These are phyloP conservation scores for Fratercula arctica DNA, from an alignment of 2,797 vertebrate species.

Conservation along the genomic window DNA sequence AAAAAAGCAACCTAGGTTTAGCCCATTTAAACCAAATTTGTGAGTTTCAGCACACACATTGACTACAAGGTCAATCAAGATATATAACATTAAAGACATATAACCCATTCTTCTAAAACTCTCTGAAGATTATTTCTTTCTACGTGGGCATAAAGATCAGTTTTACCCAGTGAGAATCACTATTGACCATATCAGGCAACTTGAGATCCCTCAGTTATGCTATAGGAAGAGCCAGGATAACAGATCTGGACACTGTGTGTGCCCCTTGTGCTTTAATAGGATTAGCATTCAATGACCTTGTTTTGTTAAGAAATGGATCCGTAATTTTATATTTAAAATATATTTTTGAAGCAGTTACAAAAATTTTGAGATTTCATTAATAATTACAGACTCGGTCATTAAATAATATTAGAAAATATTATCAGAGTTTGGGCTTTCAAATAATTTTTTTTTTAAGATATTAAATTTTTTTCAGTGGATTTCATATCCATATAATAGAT, in stretches of 20 bases:
- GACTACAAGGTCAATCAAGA: neutral
- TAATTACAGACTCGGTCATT: neutral
- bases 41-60: neutral
- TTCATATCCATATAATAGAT: neutral
- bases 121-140: neutral
- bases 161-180: neutral
- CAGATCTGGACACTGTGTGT: neutral
- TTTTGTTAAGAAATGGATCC: neutral
- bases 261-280: neutral
- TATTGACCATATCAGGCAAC: neutral
- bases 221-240: neutral
- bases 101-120: neutral
- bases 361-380: neutral
- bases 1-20: neutral
- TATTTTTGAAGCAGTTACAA: neutral
- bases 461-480: neutral
- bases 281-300: neutral
- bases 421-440: neutral
- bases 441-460: neutral
- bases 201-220: neutral
- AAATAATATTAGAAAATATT: neutral
- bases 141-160: neutral
- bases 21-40: neutral
- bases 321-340: neutral
- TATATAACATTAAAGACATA: neutral